Conservation (phyloP, 2,113 vertebrate genomes). For the Brachirus orientalis region DNA sequence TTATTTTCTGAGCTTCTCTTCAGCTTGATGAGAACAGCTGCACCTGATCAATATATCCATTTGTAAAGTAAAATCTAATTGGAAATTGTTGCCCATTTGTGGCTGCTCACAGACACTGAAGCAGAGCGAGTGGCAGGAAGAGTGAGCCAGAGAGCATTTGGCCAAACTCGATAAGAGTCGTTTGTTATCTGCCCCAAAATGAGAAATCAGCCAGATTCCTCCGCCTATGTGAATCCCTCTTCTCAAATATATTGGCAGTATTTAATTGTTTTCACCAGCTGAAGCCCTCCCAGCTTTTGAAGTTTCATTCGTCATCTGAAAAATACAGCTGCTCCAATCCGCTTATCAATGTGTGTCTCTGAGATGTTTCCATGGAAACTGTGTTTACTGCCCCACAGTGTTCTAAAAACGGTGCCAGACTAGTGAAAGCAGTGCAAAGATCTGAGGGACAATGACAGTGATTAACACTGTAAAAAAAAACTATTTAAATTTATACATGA, state of each 20-base stretch:
- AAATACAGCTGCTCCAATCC: conserved; percentile 80
- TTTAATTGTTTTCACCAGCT: conserved; percentile 74
- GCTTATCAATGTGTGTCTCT: conserved; percentile 80
- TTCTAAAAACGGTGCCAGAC: conserved; percentile 77
- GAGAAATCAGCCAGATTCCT: conserved; percentile 71
- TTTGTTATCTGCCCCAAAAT: conserved; percentile 70
- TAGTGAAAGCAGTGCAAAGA: conserved; percentile 45
- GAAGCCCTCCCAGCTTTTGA: conserved; percentile 72
- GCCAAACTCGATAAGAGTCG: conserved; percentile 64
- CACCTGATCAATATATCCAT: conserved; percentile 69
- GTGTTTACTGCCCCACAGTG: conserved; percentile 79
- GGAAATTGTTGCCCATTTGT: conserved; percentile 63
- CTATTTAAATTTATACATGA: background rate
- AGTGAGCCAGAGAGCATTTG: conserved; percentile 27
- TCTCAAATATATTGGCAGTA: conserved; percentile 47
- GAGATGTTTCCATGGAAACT: conserved; percentile 82
- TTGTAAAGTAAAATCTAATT: conserved; percentile 69
- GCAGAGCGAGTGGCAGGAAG: conserved; percentile 8
- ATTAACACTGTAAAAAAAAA: conserved; percentile 44
- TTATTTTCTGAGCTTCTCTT: conserved; percentile 62
- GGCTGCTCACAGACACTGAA: conserved; percentile 17
- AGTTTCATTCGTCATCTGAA: conserved; percentile 78
- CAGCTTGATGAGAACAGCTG: conserved; percentile 66
- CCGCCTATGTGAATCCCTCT: conserved; percentile 50
- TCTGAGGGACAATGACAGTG: conserved; percentile 56